Percentiles rank a stretch among this genome's conserved stretches.
phyloP scores from a whole-genome alignment of 1,140 invertebrate genomes.

The Phymastichus coffea region DNA sequence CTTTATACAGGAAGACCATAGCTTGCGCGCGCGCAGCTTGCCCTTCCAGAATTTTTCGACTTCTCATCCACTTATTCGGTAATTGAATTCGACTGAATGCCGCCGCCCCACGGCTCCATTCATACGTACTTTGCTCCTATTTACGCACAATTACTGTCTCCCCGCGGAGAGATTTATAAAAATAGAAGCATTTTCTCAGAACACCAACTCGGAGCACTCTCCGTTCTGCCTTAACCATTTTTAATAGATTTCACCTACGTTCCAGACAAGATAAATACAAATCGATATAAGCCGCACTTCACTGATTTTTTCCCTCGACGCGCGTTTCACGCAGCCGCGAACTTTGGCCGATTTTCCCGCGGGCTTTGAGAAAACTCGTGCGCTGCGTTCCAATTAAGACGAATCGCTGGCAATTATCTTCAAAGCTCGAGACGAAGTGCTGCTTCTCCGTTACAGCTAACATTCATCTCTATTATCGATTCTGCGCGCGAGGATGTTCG shows the following conservation, averaged over 20 bases:
- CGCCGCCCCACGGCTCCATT: constrained; percentile 4
- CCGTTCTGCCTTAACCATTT: no score
- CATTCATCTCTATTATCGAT: constrained; percentile 44
- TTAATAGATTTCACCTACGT: no score
- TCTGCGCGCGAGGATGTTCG: constrained; percentile 14
- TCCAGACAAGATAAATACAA: no score
- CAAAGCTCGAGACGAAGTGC: constrained; percentile 26
- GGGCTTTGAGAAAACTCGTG: neutral
- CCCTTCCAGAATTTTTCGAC: constrained; percentile 18
- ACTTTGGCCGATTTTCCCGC: no score
- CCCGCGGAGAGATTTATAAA: constrained; percentile 3
- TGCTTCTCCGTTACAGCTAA: no score
- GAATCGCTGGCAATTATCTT: constrained; percentile 40
- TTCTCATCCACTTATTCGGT: constrained; percentile 26
- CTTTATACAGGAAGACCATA: no score
- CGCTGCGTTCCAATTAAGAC: constrained; percentile 39
- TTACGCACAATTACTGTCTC: constrained; percentile 5
- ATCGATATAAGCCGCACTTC: no score
- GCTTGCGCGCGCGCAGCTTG: constrained; percentile 1
- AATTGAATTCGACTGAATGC: constrained; percentile 15
- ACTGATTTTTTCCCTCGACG: no score
- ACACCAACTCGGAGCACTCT: no score
- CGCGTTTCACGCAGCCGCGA: no score
- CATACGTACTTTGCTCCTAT: constrained; percentile 4
- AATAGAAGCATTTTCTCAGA: neutral